These are phyloP conservation scores for Zootoca vivipara DNA, from an alignment of 2,113 vertebrate species.

Conservation along the genomic window DNA sequence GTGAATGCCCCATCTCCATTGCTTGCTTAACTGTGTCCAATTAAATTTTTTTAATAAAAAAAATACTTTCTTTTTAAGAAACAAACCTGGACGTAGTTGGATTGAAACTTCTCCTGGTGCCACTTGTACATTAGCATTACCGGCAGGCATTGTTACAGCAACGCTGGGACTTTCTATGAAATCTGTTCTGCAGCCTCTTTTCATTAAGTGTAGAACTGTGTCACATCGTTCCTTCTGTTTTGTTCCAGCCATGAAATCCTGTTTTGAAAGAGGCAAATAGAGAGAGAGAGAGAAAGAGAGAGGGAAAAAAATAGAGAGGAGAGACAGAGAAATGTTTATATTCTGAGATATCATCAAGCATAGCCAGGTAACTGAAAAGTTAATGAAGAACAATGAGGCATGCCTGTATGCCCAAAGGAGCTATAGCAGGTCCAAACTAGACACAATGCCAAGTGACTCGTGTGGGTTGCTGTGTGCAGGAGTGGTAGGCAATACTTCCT, in stretches of 20 bases:
- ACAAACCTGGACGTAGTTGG: conserved; percentile 88
- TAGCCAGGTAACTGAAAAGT: conserved; percentile 50
- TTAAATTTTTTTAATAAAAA: too few species aligned
- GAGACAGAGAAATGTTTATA: conserved; percentile 29
- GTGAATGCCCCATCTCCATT: neutral
- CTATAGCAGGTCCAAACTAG: conserved; percentile 1
- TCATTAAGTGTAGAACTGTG: conserved; percentile 81
- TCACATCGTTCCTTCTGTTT: conserved; percentile 86
- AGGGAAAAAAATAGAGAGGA: conserved; percentile 44
- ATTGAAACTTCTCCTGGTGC: conserved; percentile 85
- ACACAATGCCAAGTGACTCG: too few species aligned
- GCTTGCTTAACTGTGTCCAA: neutral
- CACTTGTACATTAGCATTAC: conserved; percentile 86
- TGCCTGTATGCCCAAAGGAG: conserved; percentile 42
- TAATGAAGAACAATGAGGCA: conserved; percentile 45
- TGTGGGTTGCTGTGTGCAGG: too few species aligned
- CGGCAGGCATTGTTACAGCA: conserved; percentile 76
- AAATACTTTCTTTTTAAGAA: conserved; percentile 39
- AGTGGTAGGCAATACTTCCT: too few species aligned
- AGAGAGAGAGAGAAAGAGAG: conserved; percentile 27
- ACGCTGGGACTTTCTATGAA: conserved; percentile 84
- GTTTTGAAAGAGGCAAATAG: conserved; percentile 69
- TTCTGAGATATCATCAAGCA: conserved; percentile 44
- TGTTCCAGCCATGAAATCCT: conserved; percentile 88
- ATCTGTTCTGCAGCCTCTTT: conserved; percentile 85